Conservation (phyloP, 2,797 vertebrate species). For the Xenops minutus region DNA sequence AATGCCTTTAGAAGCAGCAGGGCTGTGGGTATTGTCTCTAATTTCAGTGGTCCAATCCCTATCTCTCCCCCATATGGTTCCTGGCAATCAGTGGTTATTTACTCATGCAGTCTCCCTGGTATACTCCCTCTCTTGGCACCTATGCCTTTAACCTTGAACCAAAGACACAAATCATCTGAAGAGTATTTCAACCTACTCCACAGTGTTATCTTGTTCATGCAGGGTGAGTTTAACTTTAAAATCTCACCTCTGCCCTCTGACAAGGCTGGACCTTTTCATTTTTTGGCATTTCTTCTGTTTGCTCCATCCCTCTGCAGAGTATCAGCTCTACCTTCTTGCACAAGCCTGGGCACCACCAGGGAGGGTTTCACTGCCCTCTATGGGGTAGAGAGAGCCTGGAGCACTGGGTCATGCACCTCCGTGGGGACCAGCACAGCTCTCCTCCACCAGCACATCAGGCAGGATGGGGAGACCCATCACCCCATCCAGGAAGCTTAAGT, state of each 20-base stretch:
- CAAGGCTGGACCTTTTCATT: not conserved
- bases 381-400: not conserved
- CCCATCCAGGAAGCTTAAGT: not conserved
- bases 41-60: not conserved
- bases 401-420: not conserved
- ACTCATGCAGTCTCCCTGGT: not conserved
- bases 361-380: not conserved
- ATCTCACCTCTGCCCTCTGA: not conserved
- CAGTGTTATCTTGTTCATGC: not conserved
- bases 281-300: not conserved
- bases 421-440: accelerated
- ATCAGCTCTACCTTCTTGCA: not conserved
- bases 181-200: not conserved
- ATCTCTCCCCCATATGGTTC: accelerated
- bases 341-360: not conserved
- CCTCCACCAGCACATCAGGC: not conserved
- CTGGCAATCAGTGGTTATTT: not conserved
- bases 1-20: not conserved
- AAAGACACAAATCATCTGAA: not conserved
- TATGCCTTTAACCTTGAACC: not conserved
- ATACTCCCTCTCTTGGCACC: not conserved
- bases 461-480: not conserved
- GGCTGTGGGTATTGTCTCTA: not conserved
- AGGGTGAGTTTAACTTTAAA: not conserved
- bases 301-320: not conserved